Evolutionary conservation across 64 coral and sea anemone species (phyloP), one percentile per base, ranked within the genome.

Genomic region (Montipora capricornis): DNA sequence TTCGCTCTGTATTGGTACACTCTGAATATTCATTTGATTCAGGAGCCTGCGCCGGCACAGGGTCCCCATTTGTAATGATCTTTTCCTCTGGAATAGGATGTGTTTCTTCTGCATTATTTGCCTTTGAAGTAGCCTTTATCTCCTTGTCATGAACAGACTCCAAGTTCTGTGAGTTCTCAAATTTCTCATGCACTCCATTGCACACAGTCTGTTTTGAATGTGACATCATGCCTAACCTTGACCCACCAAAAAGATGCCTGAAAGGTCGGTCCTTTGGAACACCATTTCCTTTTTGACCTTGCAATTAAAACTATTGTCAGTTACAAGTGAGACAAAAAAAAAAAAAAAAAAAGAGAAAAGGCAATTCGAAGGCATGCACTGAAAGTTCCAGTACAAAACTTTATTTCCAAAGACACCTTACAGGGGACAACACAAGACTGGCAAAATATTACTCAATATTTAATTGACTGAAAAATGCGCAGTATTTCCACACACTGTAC

Each of bases 141-240:
- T 86, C 66, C 5, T 71, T 49, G 44, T 44, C 10, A 17, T 8
- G 3, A 51, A 6, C 20, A 44, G 29, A 10, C 67, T 86, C n/a
- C 17, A 59, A n/a, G 8, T 73, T 2, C 6, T 86, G 44, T 24
- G 9, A 20, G 11, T 47, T 73, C 47, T 10, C 16, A 84, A 46
- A 37, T 47, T 76, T 84, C 26, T 68, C 44, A 51, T 86, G 46
- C 19, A 86, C 13, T 20, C 82, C 82, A 86, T 86, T 86, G 19
- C 61, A 22, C 2, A 86, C 9, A 51, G 16, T 13, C n/a, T 73
- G 16, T 50, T 71, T 20, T 9, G 82, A 86, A 5, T 10, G 45
- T 14, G 47, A 71, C 8, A 11, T 20, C 7, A 16, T 8, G 14
- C 10, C 24, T 47, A 5, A 0, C 5, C 19, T 22, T 73, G 16